These are phyloP conservation scores for Drosophila siamana DNA, from an alignment of 2,888 invertebrate species.

Conservation along the genomic window DNA sequence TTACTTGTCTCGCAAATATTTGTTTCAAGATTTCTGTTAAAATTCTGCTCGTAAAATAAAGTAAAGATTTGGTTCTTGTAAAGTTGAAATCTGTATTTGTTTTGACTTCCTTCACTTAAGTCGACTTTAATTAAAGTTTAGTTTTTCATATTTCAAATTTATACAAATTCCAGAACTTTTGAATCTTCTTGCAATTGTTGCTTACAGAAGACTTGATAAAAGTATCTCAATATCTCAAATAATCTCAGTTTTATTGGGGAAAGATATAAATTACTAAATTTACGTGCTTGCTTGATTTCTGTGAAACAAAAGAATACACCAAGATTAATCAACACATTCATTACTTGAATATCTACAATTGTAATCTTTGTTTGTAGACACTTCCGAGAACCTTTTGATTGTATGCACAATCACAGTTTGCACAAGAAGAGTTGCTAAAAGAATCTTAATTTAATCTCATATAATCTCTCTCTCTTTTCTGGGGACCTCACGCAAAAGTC, in stretches of 20 bases:
- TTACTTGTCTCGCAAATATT: neutral
- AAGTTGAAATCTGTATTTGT: no score
- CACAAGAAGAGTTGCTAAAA: neutral
- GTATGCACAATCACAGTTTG: neutral
- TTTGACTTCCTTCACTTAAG: no score
- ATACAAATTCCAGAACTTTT: no score
- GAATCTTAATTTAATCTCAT: slow-evolving; percentile 32
- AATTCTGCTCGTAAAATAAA: no score
- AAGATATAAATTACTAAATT: no score
- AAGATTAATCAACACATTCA: neutral
- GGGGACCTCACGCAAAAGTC: slow-evolving; percentile 11
- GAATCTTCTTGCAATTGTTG: neutral
- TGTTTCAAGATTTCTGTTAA: no score
- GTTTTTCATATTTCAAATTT: no score
- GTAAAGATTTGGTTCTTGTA: no score
- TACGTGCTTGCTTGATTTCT: neutral
- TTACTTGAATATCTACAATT: neutral
- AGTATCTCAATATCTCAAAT: no score
- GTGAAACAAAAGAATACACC: neutral
- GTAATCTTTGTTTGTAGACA: neutral
- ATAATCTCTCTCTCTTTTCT: slow-evolving; percentile 22
- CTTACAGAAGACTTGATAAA: neutral
- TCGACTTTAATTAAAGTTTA: no score
- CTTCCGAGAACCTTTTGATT: neutral
- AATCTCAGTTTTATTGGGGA: no score